Base-by-base conservation (phyloP, 2,797 vertebrate genomes). In the Gallinago nigripennis region DNA sequence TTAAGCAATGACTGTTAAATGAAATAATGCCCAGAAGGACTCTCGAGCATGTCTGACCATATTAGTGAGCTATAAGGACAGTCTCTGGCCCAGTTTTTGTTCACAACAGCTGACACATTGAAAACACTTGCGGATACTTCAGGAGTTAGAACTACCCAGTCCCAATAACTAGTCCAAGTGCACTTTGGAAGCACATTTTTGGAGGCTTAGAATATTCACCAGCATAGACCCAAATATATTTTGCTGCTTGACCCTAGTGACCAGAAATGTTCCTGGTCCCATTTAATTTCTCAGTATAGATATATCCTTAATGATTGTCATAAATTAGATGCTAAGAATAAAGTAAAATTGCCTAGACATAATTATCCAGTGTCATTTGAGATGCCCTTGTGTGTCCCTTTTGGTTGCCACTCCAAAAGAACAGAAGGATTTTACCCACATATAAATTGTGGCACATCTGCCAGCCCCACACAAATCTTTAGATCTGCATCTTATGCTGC, bases 321-420 rank as follows among this genome's bases (percentile, higher is more conserved):
- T 93, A 96, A 95, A 96, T 90, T 88, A 88, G 45, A 75, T 35
- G 33, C 57, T 88, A 93, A 75, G 83, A 88, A 81, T 92, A 81
- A 96, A 94, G 50, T 88, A 86, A 88, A 93, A 90, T 86, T 83
- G 28, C 54, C 57, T 75, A 88, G 72, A 51, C 20, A 14, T 72
- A 89, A 94, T 88, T 93, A 84, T 14, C 61, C 65, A 14, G 7
- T 78, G 45, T 68, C 57, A 78, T 93, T 93, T 88, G 33, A 82
- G 54, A 69, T 86, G 77, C 48, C 48, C 65, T 95, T 86, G 73
- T 9, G 4, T 83, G 69, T 95, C 45, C 33, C 37, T 94, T 82
- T 88, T 75, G 1, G 39, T 75, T 91, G 35, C 39, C 65, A 56
- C 37, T 91, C 56, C 43, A 48, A 80, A 77, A 43, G 61, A 77